These are phyloP conservation scores for Anolis sagrei DNA, from an alignment of 2,113 vertebrate species.

Conservation along the genomic window DNA sequence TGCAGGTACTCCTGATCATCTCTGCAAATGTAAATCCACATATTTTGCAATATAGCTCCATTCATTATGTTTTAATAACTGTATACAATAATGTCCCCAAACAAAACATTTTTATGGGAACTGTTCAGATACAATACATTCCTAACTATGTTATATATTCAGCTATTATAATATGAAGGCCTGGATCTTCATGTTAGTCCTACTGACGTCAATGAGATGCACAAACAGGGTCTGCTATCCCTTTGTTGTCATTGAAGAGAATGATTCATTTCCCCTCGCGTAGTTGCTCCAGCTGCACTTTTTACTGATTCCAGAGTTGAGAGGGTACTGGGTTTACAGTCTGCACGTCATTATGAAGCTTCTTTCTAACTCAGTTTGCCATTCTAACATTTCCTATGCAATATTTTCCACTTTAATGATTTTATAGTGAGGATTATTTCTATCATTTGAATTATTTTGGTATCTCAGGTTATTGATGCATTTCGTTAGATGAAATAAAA, in stretches of 20 bases:
- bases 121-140: constrained; percentile 67
- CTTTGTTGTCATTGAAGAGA: constrained; percentile 61
- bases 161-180: constrained; percentile 66
- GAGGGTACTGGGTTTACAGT: constrained; percentile 21
- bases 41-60: constrained; percentile 69
- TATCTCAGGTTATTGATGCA: constrained; percentile 57
- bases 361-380: constrained; percentile 44
- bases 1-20: too few relatives aligned
- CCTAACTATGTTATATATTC: constrained; percentile 72
- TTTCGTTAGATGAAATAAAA: constrained; percentile 65
- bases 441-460: constrained; percentile 45
- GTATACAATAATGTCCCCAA: constrained; percentile 18
- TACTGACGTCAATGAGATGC: constrained; percentile 11
- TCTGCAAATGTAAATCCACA: constrained; percentile 64
- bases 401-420: constrained; percentile 51
- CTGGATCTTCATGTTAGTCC: background rate
- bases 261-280: constrained; percentile 64
- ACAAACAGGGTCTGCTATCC: constrained; percentile 21
- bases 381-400: background rate
- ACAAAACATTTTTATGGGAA: constrained; percentile 20
- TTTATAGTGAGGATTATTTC: constrained; percentile 48
- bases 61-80: constrained; percentile 76
- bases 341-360: constrained; percentile 34
- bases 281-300: constrained; percentile 60
- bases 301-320: constrained; percentile 53